A percentile compares a stretch with the other conserved stretches of the same genome.
Evolutionary conservation across 2,797 vertebrate genomes (phyloP).

Genomic region (Cossypha niveicapilla): DNA sequence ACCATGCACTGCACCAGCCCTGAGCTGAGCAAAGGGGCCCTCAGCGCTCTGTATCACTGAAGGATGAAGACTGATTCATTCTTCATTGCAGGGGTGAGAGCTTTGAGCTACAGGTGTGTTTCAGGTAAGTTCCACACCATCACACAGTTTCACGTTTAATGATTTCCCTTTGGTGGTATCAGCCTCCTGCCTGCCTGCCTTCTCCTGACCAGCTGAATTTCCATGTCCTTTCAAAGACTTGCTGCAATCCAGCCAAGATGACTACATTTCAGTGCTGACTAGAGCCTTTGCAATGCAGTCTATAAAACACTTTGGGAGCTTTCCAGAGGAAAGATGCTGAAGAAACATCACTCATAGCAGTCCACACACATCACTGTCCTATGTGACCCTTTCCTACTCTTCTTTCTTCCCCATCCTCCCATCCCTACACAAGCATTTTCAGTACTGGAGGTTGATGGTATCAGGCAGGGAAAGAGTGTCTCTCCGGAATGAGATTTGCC

Average conservation of each 20-base stretch:
- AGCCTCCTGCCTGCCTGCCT: not conserved
- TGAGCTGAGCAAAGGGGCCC: not conserved
- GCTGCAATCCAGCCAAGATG: constrained; percentile 6
- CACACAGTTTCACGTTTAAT: not conserved
- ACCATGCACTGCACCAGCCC: not conserved
- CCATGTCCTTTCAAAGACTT: constrained; percentile 10
- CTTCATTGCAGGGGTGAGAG: not conserved
- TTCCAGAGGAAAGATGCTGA: constrained; percentile 29
- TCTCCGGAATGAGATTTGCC: constrained; percentile 66
- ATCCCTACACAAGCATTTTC: not conserved
- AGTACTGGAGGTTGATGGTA: not conserved
- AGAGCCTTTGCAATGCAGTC: constrained; percentile 6
- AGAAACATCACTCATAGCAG: constrained; percentile 11
- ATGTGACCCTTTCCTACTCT: not conserved
- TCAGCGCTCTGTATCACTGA: fast-evolving
- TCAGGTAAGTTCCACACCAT: not conserved
- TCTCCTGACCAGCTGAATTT: not conserved
- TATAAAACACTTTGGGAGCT: constrained; percentile 41
- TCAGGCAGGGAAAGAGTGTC: constrained; percentile 46
- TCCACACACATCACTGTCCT: not conserved
- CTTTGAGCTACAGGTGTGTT: not conserved
- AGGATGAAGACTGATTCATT: not conserved
- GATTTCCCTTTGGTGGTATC: not conserved
- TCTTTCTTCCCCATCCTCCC: not conserved
- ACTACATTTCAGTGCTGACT: constrained; percentile 10